Base-by-base conservation (phyloP, 1,140 invertebrate genomes). In the Drosophila seguyi region DNA sequence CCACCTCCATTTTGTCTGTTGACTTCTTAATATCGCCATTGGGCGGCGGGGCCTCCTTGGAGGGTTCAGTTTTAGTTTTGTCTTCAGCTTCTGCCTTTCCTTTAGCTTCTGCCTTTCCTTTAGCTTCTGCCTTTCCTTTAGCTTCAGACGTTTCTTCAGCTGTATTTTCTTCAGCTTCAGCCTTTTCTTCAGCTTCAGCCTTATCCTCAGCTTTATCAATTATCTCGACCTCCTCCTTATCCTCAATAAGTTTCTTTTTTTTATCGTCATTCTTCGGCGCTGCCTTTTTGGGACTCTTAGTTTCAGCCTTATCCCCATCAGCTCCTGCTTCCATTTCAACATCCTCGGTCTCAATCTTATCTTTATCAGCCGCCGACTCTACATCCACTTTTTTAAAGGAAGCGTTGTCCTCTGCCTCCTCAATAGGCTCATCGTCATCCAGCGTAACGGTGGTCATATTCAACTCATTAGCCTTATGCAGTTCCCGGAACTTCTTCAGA, bases 381-480 rank as follows among this genome's bases (percentile, higher is more conserved):
- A 34, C 14, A 4, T 38, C 41, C 11, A 34, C 18, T 14, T 52
- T 45, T 6, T 75, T 13, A 18, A 47, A 39, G 2, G 13, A 16
- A 13, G 39, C 16, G 14, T 62, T 66, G 13, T 16, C 57, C 6
- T 16, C 38, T 20, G 50, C 48, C 8, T 75, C 77, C 18, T 87
- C 90, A 25, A 10, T 44, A 11, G 69, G 48, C 6, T 85, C 83
- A 55, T 92, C 91, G 25, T 92, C 91, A 11, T 92, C 86, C 44
- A 92, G 62, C 25, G 91, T 88, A 2, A 92, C 91, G 2, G 91
- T 92, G 27, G 84, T 76, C 71, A 92, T 92, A 52, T 92, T 92
- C 41, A 74, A 39, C 31, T 88, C 84, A n/a, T 36, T 88, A 6
- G 81, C 85, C 11, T 74, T 85, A n/a, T 84, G 84, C 29, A 88